Evolutionary conservation across 2,113 vertebrate species (phyloP), one percentile per base, ranked within the genome.

Genomic region (Casuarius casuarius): DNA sequence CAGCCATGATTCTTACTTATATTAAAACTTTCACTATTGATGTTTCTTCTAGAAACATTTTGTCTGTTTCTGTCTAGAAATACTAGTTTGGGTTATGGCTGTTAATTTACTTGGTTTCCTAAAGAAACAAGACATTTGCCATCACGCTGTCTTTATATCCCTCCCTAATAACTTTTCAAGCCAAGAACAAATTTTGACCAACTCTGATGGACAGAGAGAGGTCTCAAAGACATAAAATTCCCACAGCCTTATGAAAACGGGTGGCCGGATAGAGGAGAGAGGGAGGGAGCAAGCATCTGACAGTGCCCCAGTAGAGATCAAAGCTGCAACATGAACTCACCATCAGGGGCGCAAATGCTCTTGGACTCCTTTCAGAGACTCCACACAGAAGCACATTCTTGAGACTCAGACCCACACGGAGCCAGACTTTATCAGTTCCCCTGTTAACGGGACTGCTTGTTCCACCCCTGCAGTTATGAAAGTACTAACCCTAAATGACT

Each of bases 321-420:
- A 87, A 95, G 91, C 72, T 70, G 75, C 44, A 62, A 28, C 26
- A 86, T 22, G 52, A 83, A 40, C 40, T 84, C 80, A n/a, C 26
- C 82, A 66, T 63, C 56, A 67, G 80, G 65, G 73, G 77, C 0
- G 0, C 11, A 49, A 84, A 68, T 31, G 51, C 49, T 84, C 44
- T 87, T 93, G 90, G 95, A 90, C 56, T 84, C 40, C 42, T 81
- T 89, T 90, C 92, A 86, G 52, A 84, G 44, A 14, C 72, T 87
- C 15, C 59, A 81, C 89, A 84, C 75, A 93, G 82, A 93, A 93
- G 72, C 76, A 88, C 49, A 87, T 74, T 83, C 76, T 51, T 86
- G 56, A 1, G 1, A 65, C 44, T 48, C 38, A 76, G 75, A 93
- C 29, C 48, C 89, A 80, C 15, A 40, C 18, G 46, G 79, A 92